Conservation (phyloP, 2,888 invertebrate species). For the Andrena camellia region DNA sequence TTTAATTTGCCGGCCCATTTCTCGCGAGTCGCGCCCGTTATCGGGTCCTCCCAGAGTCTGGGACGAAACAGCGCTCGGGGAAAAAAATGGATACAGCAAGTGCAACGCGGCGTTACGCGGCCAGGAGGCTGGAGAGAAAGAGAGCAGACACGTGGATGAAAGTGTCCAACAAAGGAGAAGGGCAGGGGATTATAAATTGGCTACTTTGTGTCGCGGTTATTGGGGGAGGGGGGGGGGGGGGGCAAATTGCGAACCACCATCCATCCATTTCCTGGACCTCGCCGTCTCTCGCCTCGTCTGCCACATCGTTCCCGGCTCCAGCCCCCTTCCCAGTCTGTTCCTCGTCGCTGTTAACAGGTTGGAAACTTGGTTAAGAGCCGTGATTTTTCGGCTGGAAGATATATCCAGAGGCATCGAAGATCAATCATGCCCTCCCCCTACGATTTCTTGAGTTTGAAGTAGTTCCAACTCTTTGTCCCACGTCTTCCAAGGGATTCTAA, state of each 20-base stretch:
- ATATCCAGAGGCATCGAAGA: background rate
- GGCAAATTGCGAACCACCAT: conserved; percentile 78
- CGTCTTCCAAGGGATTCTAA: background rate
- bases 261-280: conserved; percentile 74
- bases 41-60: conserved; percentile 60
- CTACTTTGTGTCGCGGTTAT: conserved; percentile 79
- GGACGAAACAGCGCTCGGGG: conserved; percentile 46
- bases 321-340: conserved; percentile 21
- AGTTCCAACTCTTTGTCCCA: too few relatives aligned
- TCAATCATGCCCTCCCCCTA: background rate
- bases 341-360: conserved; percentile 46
- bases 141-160: conserved; percentile 66
- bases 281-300: conserved; percentile 39
- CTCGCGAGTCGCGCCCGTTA: conserved; percentile 63
- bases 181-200: conserved; percentile 78
- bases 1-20: conserved; percentile 74
- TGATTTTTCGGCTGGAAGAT: conserved; percentile 35
- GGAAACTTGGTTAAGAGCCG: conserved; percentile 48
- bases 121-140: background rate
- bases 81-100: conserved; percentile 26
- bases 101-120: conserved; percentile 21
- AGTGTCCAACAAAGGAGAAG: conserved; percentile 62
- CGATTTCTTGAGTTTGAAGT: too few relatives aligned
- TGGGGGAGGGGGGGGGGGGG: conserved; percentile 76
- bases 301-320: conserved; percentile 31